Conservation (phyloP, 2,888 invertebrate genomes). For the Stenurella melanura region DNA sequence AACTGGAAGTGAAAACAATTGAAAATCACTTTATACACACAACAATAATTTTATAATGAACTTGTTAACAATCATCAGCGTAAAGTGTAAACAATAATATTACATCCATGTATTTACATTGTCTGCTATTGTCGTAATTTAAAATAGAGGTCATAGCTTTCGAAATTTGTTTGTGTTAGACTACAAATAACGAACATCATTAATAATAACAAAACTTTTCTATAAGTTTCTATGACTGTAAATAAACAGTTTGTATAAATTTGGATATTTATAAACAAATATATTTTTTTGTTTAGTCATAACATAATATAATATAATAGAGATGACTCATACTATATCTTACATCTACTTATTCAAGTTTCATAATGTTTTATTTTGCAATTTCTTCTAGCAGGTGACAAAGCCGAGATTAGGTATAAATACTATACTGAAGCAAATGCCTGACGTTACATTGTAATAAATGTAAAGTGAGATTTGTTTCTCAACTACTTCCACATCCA, state of each 20-base stretch:
- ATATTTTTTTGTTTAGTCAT: constrained; percentile 13
- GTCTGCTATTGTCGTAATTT: constrained; percentile 36
- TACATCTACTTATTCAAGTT: neutral
- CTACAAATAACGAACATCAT: constrained; percentile 16
- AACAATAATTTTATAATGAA: constrained; percentile 14
- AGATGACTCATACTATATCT: constrained; percentile 17
- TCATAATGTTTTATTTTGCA: constrained; percentile 34
- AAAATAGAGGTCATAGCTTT: constrained; percentile 37
- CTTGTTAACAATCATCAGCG: constrained; percentile 16
- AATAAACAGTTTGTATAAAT: constrained; percentile 27
- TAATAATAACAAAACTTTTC: constrained; percentile 21
- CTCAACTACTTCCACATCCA: neutral
- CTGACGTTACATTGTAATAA: neutral
- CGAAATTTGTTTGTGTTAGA: constrained; percentile 30
- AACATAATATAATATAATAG: no score
- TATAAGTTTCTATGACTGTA: constrained; percentile 8
- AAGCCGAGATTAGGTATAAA: neutral
- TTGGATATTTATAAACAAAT: constrained; percentile 17
- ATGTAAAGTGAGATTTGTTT: constrained; percentile 14
- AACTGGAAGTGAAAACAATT: constrained; percentile 7
- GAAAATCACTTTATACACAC: neutral
- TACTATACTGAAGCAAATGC: no score
- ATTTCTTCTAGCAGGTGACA: neutral
- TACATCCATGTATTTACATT: constrained; percentile 36
- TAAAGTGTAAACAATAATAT: constrained; percentile 40